phyloP scores from a whole-genome alignment of 2,113 vertebrate genomes.

The Cisticola juncidis region DNA sequence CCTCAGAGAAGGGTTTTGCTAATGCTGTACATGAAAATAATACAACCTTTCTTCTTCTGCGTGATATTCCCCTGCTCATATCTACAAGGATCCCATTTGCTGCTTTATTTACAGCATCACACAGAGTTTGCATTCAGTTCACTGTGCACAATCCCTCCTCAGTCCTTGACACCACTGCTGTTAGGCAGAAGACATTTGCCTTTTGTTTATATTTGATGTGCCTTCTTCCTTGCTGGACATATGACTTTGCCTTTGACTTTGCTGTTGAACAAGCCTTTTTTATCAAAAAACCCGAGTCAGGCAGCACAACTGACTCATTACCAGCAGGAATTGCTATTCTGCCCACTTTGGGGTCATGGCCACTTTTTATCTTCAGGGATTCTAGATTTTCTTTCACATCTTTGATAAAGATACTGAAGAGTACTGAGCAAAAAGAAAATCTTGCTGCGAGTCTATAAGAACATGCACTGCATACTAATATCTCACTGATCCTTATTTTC shows the following conservation, averaged over 20 bases:
- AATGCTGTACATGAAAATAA: not conserved
- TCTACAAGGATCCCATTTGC: not conserved
- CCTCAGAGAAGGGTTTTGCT: not conserved
- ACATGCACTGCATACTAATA: not conserved
- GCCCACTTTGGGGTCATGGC: not conserved
- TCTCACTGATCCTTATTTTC: not conserved
- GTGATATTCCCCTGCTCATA: not conserved
- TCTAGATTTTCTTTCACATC: not conserved
- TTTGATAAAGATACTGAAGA: not conserved
- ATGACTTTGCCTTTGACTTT: conserved; percentile 35
- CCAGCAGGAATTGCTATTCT: not conserved
- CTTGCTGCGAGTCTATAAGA: not conserved
- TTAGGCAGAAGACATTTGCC: not conserved
- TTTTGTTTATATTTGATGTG: not conserved
- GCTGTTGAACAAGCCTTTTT: not conserved
- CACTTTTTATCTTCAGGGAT: not conserved
- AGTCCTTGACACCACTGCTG: not conserved
- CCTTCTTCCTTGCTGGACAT: not conserved
- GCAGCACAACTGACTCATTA: not conserved
- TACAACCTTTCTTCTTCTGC: not conserved
- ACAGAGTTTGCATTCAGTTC: not conserved
- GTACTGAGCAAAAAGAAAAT: not conserved
- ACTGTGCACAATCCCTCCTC: not conserved
- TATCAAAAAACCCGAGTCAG: not conserved
- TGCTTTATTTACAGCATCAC: not conserved